These are phyloP conservation scores for Willisornis vidua DNA, from an alignment of 2,113 vertebrate genomes.

Conservation along the genomic window DNA sequence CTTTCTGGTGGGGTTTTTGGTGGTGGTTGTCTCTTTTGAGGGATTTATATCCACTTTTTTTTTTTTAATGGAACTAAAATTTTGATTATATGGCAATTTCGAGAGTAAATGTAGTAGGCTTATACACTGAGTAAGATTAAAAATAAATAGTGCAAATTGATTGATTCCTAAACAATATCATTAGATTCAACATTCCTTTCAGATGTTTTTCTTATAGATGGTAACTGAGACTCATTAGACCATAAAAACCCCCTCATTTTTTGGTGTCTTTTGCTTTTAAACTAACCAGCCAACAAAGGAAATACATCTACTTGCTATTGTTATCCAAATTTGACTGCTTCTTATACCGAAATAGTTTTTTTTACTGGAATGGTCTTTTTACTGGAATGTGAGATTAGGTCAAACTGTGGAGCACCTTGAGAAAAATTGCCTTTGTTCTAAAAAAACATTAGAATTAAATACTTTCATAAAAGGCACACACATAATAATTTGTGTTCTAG, in stretches of 20 bases:
- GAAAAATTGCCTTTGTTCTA: not conserved
- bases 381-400: not conserved
- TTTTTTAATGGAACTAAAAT: not conserved
- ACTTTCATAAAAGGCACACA: not conserved
- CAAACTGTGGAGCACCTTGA: not conserved
- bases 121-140: not conserved
- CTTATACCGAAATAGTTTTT: not conserved
- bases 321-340: not conserved
- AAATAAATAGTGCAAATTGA: not conserved
- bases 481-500: not conserved
- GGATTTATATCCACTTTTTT: fast-evolving
- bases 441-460: not conserved
- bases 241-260: not conserved
- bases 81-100: not conserved
- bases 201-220: not conserved
- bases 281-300: not conserved
- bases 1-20: not conserved
- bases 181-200: not conserved
- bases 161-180: not conserved
- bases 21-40: not conserved
- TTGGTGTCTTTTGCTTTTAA: not conserved
- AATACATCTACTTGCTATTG: not conserved
- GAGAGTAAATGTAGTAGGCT: not conserved
- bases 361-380: not conserved
- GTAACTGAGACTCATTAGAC: not conserved